Conservation (phyloP, 2,888 invertebrate genomes). For the Dorcus parallelipipedus region DNA sequence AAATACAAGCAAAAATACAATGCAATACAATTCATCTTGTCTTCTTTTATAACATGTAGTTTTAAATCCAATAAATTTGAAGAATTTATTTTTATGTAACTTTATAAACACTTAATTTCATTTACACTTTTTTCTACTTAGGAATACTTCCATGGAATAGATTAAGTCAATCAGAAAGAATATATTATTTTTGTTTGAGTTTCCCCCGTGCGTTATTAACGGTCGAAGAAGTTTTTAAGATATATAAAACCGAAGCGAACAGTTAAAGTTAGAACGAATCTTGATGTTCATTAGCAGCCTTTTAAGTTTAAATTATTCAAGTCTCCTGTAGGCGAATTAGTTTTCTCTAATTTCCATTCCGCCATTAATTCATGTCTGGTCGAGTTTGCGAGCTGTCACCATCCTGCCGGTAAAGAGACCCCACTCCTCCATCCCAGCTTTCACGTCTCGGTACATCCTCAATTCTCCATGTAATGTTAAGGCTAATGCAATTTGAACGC, state of each 20-base stretch:
- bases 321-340: conserved; percentile 29
- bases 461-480: conserved; percentile 55
- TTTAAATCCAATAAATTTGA: too few species aligned
- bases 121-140: too few species aligned
- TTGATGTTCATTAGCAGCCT: conserved; percentile 26
- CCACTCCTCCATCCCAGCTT: conserved; percentile 32
- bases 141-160: too few species aligned
- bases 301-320: conserved; percentile 27
- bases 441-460: conserved; percentile 53
- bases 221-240: too few species aligned
- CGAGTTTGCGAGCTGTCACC: conserved; percentile 38
- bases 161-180: too few species aligned
- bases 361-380: conserved; percentile 44
- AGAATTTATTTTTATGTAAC: too few species aligned
- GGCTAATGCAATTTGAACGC: conserved; percentile 54
- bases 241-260: not conserved
- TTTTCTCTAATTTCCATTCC: conserved; percentile 36
- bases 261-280: conserved; percentile 18
- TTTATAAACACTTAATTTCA: too few species aligned
- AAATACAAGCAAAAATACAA: too few species aligned
- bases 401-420: conserved; percentile 38
- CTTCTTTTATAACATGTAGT: too few species aligned
- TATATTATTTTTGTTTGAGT: too few species aligned
- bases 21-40: too few species aligned
- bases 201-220: too few species aligned